These are phyloP conservation scores for Mya arenaria DNA, from an alignment of 1,140 invertebrate species.

Conservation along the genomic window DNA sequence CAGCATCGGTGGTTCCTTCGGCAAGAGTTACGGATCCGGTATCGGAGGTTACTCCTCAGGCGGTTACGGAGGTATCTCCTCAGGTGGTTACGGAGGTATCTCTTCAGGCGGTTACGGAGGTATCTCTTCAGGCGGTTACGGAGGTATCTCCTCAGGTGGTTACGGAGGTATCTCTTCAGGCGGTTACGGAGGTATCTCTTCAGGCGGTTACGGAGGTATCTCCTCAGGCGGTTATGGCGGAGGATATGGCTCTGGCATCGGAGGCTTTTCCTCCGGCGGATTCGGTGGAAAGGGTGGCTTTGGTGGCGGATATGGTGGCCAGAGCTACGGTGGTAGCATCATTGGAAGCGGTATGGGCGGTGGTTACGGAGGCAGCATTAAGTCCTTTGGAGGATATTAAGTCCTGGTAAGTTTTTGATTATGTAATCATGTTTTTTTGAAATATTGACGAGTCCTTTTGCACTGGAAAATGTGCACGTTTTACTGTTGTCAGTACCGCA, in stretches of 20 bases:
- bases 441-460: too few species aligned
- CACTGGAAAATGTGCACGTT: background rate
- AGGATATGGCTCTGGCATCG: background rate
- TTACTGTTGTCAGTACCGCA: too few species aligned
- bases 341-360: conserved; percentile 10
- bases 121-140: background rate
- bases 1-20: too few species aligned
- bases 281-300: background rate
- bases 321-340: background rate
- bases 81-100: background rate
- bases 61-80: too few species aligned
- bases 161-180: background rate
- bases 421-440: too few species aligned
- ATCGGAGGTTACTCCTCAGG: too few species aligned
- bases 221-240: background rate
- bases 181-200: background rate
- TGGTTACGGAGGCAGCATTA: background rate
- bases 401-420: too few species aligned
- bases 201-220: too few species aligned
- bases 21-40: background rate
- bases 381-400: background rate
- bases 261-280: background rate
- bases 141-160: too few species aligned
- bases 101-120: background rate
- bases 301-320: background rate